These are phyloP conservation scores for Mythimna pallens DNA, from an alignment of 2,888 invertebrate genomes.

Conservation along the genomic window DNA sequence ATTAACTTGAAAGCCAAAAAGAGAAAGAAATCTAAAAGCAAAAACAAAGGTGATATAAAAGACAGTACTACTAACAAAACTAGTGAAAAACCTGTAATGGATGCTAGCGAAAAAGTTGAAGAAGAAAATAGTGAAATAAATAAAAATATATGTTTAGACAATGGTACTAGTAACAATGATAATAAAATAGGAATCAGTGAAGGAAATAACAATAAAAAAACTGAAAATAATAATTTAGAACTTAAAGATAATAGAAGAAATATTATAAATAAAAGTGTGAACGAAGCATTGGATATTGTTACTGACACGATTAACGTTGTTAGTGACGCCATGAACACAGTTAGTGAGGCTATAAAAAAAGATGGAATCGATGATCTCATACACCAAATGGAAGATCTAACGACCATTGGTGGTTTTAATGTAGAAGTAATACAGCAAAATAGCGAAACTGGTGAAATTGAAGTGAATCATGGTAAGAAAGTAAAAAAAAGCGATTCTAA, in stretches of 20 bases:
- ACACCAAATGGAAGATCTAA: conserved; percentile 36
- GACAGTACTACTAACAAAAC: background rate
- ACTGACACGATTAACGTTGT: conserved; percentile 28
- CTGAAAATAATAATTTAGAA: background rate
- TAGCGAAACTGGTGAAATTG: conserved; percentile 45
- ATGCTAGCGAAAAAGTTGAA: background rate
- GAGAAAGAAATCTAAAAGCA: background rate
- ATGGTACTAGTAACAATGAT: conserved; percentile 21
- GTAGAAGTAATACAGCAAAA: conserved; percentile 9
- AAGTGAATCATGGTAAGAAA: conserved; percentile 24
- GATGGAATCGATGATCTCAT: conserved; percentile 37
- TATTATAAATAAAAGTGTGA: conserved; percentile 9
- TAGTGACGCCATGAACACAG: background rate
- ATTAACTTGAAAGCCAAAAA: background rate
- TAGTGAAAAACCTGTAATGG: background rate
- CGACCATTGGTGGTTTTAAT: background rate
- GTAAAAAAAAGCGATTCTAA: background rate
- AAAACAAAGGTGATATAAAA: background rate
- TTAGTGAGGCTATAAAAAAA: conserved; percentile 20
- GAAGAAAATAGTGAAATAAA: background rate
- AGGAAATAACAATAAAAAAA: background rate
- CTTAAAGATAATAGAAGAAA: background rate
- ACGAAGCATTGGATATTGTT: conserved; percentile 34
- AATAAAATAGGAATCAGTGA: background rate
- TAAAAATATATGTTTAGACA: conserved; percentile 29